These are phyloP conservation scores for Xenentodon cancila DNA, from an alignment of 2,797 vertebrate species.

Conservation along the genomic window DNA sequence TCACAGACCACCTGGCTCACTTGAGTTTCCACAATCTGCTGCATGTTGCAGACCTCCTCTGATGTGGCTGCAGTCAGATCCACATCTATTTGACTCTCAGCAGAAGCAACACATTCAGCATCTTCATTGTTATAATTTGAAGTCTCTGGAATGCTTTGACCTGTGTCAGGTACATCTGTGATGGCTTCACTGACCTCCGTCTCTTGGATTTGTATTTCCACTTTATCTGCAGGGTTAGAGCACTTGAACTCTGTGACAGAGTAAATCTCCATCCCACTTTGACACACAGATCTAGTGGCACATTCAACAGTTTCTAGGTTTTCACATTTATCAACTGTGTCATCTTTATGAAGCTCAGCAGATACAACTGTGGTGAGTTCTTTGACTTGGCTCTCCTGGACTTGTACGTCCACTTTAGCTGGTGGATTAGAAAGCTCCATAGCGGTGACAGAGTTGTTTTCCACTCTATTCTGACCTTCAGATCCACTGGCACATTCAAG, in stretches of 20 bases:
- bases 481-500: not conserved
- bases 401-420: slow-evolving; percentile 23
- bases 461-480: slow-evolving; percentile 1
- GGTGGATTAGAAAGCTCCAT: slow-evolving; percentile 16
- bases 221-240: slow-evolving; percentile 18
- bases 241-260: not conserved
- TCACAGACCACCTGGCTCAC: slow-evolving; percentile 7
- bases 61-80: not conserved
- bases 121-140: not conserved
- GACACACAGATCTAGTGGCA: not conserved
- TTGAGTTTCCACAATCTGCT: slow-evolving; percentile 1
- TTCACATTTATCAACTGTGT: slow-evolving; percentile 8
- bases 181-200: slow-evolving; percentile 4
- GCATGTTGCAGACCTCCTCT: not conserved
- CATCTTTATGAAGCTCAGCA: not conserved
- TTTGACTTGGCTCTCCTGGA: slow-evolving; percentile 7
- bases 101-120: not conserved
- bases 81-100: not conserved
- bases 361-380: not conserved
- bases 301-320: not conserved
- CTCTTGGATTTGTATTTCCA: slow-evolving; percentile 22
- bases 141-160: not conserved
- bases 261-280: slow-evolving; percentile 8
- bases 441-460: slow-evolving; percentile 1
- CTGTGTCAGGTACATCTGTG: not conserved